Conservation (phyloP, 2,113 vertebrate genomes). For the Alouatta palliata region DNA sequence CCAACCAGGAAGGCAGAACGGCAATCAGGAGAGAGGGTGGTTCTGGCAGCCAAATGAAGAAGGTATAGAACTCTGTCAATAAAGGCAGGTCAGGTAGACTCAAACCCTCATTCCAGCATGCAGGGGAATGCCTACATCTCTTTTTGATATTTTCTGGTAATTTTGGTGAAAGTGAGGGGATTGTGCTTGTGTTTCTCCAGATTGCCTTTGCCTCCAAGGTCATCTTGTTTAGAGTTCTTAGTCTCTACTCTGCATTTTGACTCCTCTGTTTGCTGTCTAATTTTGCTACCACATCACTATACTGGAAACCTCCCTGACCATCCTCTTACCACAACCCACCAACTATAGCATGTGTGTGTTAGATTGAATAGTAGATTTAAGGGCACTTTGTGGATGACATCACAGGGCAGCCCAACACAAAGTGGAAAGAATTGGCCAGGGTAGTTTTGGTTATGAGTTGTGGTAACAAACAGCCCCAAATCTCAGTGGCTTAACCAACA, state of each 20-base stretch:
- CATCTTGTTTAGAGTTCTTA: background rate
- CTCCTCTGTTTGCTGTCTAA: background rate
- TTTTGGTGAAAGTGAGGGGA: background rate
- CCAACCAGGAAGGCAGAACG: background rate
- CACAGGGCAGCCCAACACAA: background rate
- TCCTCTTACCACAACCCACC: background rate
- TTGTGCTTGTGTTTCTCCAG: background rate
- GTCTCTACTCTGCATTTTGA: background rate
- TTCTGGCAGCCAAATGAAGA: background rate
- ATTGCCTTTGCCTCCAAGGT: background rate
- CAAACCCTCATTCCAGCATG: background rate
- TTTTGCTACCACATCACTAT: background rate
- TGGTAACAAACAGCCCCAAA: background rate
- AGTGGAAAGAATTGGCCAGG: background rate
- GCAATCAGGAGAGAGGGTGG: background rate
- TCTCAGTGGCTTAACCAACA: background rate
- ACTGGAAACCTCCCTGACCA: background rate
- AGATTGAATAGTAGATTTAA: background rate
- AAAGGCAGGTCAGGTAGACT: background rate
- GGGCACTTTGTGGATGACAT: background rate
- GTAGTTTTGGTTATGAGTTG: background rate
- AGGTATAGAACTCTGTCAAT: background rate
- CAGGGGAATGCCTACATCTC: background rate
- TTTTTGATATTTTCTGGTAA: background rate
- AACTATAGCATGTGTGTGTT: background rate